Base-by-base conservation (phyloP, 2,113 vertebrate species). In the Tachysurus vachellii region DNA sequence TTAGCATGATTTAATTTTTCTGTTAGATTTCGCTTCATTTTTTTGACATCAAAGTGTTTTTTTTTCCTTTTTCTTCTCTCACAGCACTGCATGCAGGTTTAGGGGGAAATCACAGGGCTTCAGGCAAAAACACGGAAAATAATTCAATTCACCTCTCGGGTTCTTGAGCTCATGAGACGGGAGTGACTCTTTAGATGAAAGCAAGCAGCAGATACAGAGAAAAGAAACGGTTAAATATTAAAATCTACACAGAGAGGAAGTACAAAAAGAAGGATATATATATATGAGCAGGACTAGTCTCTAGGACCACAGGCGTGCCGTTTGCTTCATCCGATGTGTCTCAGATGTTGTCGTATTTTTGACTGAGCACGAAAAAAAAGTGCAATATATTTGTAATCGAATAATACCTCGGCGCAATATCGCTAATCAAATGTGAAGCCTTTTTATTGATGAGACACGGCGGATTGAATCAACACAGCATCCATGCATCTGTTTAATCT, bases 81-180 rank as follows among this genome's bases (percentile, higher is more conserved):
- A 83, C 82, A 80, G 89, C 88, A 73, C 62, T 82, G 28, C 85
- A 87, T 93, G 91, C 85, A 80, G 71, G 77, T 79, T 83, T 28
- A 83, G 91, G 80, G 50, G 57, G 91, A 87, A 79, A 77, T 85
- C 88, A 88, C 86, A 44, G 90, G 87, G 90, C 89, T 90, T 88
- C 93, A 94, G 88, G 92, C 91, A 93, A 87, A 93, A 87, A 93
- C 91, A 94, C 93, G 95, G 95, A 95, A 96, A 96, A 95, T 95
- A 94, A 95, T 50, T 93, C 31, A 95, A 94, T 96, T 99, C 98
- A 99, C 98, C 98, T 99, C 97, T 98, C 94, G 97, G 95, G 96
- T 97, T 99, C 97, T 96, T 99, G 97, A 97, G 97, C 95, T 98
- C 97, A 95, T 97, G 97, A 99, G 97, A 96, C 96, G 97, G 96